Base-by-base conservation (phyloP, 2,888 invertebrate genomes). In the Agrilus cyanescens region DNA sequence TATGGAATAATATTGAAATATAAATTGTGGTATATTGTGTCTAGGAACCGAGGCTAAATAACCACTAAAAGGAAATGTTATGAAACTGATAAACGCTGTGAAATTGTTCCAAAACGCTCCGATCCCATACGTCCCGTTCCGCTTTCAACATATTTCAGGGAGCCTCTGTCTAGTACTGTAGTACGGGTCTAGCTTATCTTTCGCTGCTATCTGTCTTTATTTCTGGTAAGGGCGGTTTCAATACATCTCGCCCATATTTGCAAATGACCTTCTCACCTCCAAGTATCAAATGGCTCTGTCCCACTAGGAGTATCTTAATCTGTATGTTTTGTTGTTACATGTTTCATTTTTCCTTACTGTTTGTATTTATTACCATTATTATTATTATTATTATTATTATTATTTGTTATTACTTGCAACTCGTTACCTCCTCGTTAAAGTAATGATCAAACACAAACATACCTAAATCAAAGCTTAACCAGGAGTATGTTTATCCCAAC, bases 251-350 rank as follows among this genome's bases (percentile, higher is more conserved):
- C 57, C 62, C 59, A 62, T 59, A 56, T 57, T 57, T 60, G 59
- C 60, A 57, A 62, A 61, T 59, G 61, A 64, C 63, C 66, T 68
- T 67, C 67, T 68, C 66, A 68, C 70, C 70, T 71, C 71, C 71
- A 71, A 71, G 71, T 71, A 71, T 71, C 70, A 71, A 69, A 68
- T 67, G 68, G 68, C 68, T 69, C 69, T 67, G 67, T 68, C 68
- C 68, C 67, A 62, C 62, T 66, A 66, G 65, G 65, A 66, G 61
- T 65, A 65, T 66, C 63, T 62, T 61, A 65, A 65, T 67, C 62
- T 66, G 63, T 67, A 66, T 66, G 65, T 65, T 66, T 65, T 66
- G 65, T 64, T 66, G 63, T 65, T 62, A 63, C 53, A 62, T 65
- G 63, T 65, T 65, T 64, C 56, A 57, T 62, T 65, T 61, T 56